Evolutionary conservation across 2,888 invertebrate species (phyloP), one percentile per base, ranked within the genome.

Genomic region (Oscheius onirici): DNA sequence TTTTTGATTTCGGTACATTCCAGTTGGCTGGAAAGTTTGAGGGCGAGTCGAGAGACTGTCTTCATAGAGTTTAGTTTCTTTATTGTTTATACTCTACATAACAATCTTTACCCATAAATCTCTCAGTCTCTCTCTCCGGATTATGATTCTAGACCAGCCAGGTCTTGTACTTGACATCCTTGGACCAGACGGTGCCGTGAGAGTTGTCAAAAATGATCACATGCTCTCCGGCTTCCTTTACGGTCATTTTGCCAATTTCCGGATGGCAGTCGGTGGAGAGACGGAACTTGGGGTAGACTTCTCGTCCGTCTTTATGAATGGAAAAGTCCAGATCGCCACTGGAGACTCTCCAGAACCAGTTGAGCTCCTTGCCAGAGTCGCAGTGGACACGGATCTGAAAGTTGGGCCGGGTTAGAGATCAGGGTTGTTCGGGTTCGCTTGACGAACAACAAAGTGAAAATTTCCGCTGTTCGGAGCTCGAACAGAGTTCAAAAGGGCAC

Each of bases 241-340:
- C 73, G 17, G 68, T 49, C 63, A 84, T 71, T 34, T 74, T 57
- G 46, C 82, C 83, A 58, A 75, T 81, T 52, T 86, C 86, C 1
- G 86, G 86, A 41, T 84, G 82, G 55, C 77, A 83, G 17, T 86
- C 85, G 15, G 86, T 86, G 11, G 75, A 63, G 49, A 83, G 72
- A 10, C 85, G 82, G 70, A 84, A 81, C 11, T 77, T 75, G 46
- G 86, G 86, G 76, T 74, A 83, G 17, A 77, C 77, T 54, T 75
- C 75, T 68, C 61, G 63, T 11, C 77, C 78, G 58, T 79, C 68
- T 40, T 69, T 67, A 41, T 75, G 71, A 43, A 79, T 77, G 57
- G 75, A 76, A 68, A 79, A 81, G 46, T 81, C 81, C 60, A 81
- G 55, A 52, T 81, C 81, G 13, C 79, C 79, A 51, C 79, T 79